These are phyloP conservation scores for Apis mellifera DNA, from an alignment of 1,140 invertebrate genomes.

Conservation along the genomic window DNA sequence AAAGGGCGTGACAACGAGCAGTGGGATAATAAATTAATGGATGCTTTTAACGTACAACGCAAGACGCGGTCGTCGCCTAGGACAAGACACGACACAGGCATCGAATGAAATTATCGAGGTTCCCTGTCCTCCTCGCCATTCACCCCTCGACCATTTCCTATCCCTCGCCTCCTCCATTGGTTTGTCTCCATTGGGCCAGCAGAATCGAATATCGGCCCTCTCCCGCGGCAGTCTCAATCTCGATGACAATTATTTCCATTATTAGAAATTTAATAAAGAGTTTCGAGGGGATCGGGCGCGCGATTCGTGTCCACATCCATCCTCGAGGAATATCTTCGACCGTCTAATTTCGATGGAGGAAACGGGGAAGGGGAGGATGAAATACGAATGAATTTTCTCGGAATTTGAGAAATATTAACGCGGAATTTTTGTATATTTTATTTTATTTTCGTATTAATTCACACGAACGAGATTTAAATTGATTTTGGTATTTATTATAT, in stretches of 20 bases:
- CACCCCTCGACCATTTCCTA: constrained; percentile 51
- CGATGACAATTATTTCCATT: constrained; percentile 78
- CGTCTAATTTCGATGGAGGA: too few species aligned
- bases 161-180: background rate
- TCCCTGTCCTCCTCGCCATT: constrained; percentile 30
- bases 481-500: too few species aligned
- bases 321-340: constrained; percentile 10
- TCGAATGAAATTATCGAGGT: constrained; percentile 65
- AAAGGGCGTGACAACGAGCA: background rate
- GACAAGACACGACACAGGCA: constrained; percentile 48
- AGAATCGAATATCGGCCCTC: constrained; percentile 44
- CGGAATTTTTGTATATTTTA: too few species aligned
- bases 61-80: constrained; percentile 22
- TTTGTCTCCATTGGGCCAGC: constrained; percentile 32
- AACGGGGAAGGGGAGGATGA: too few species aligned
- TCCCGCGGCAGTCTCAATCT: constrained; percentile 61
- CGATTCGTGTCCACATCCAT: constrained; percentile 8
- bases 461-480: too few species aligned
- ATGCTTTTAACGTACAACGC: constrained; percentile 28
- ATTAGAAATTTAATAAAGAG: constrained; percentile 77
- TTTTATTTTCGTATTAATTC: too few species aligned
- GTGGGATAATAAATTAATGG: constrained; percentile 21
- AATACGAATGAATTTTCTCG: too few species aligned
- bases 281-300: constrained; percentile 1
- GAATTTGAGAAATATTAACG: too few species aligned